Percentiles rank a stretch among this genome's conserved stretches.
Conservation (phyloP, 2,888 invertebrate genomes). For the Meiosimyza platycephala region DNA sequence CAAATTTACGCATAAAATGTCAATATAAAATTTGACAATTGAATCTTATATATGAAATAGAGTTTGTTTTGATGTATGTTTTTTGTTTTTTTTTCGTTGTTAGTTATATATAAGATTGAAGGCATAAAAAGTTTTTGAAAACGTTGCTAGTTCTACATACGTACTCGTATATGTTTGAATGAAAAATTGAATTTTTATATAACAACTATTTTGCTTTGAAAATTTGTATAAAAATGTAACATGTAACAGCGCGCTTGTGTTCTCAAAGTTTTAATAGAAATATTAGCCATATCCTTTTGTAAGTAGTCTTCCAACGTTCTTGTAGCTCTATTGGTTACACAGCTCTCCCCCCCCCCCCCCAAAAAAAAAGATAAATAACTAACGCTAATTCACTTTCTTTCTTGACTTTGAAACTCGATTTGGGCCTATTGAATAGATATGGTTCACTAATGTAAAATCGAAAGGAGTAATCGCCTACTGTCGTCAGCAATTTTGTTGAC, state of each 20-base stretch:
- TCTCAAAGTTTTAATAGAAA: too few species aligned
- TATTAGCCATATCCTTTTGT: too few species aligned
- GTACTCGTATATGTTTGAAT: conserved; percentile 29
- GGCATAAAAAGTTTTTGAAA: conserved; percentile 45
- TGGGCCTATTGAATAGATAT: too few species aligned
- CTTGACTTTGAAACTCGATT: too few species aligned
- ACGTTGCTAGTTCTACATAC: conserved; percentile 65
- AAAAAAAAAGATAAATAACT: too few species aligned
- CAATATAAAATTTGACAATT: neutral
- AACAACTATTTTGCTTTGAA: neutral
- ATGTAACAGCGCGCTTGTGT: too few species aligned
- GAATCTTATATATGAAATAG: neutral
- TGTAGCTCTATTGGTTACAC: neutral
- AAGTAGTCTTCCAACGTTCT: neutral
- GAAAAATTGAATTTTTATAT: neutral
- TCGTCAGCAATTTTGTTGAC: too few species aligned
- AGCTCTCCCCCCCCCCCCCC: too few species aligned
- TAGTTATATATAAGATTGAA: neutral
- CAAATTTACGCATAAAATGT: too few species aligned
- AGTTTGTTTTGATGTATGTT: conserved; percentile 11
- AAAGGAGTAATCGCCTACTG: too few species aligned
- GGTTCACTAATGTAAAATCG: too few species aligned
- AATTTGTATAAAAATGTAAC: neutral
- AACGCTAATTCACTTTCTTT: too few species aligned
- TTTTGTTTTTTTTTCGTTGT: conserved; percentile 4